phyloP scores from a whole-genome alignment of 2,113 vertebrate species.

The Paratilapia polleni region DNA sequence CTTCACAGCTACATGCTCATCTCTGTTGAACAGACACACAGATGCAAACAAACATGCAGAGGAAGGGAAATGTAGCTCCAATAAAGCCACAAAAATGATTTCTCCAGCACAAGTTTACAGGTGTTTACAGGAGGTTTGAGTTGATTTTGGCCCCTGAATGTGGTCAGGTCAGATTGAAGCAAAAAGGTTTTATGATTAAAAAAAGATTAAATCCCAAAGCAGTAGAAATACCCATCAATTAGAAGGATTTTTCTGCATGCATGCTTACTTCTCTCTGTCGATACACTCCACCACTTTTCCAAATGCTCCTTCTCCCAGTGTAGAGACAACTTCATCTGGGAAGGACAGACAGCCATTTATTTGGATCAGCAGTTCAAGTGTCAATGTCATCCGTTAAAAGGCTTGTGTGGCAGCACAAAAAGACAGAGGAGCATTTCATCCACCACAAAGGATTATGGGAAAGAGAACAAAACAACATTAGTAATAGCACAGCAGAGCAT shows the following conservation, averaged over 20 bases:
- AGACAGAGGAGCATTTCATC: no score
- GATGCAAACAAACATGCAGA: neutral
- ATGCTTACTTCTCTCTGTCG: slow-evolving; percentile 82
- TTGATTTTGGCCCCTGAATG: neutral
- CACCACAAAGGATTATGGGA: no score
- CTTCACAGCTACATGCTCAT: slow-evolving; percentile 90
- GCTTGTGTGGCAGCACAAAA: neutral
- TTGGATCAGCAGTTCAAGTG: neutral
- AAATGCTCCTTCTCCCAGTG: slow-evolving; percentile 91
- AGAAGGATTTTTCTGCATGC: neutral
- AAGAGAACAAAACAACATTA: no score
- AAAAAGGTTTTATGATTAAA: no score
- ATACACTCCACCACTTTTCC: slow-evolving; percentile 93
- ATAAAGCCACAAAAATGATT: no score
- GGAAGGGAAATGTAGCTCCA: neutral
- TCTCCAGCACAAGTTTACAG: no score
- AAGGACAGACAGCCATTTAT: neutral
- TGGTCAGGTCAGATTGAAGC: no score
- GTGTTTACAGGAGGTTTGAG: neutral
- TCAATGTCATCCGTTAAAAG: no score
- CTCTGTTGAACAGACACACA: slow-evolving; percentile 69
- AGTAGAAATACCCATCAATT: neutral
- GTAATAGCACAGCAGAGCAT: neutral
- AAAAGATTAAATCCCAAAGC: rapidly evolving
- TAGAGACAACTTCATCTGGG: slow-evolving; percentile 90